Conservation (phyloP, 2,113 vertebrate species). For the Oryctolagus cuniculus region mOryCun1.1 NC_091435.1:125515501-125516000, state of each 20-base stretch:
- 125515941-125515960: no score
- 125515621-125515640: neutral
- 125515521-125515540: neutral
- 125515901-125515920: no score
- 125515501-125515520: neutral
- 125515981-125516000: no score
- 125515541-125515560: neutral
- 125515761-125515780: neutral
- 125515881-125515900: no score
- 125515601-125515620: neutral
- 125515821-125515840: slow-evolving; percentile 1
- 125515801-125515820: neutral
- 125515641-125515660: neutral
- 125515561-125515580: neutral
- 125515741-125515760: neutral
- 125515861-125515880: neutral
- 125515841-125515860: neutral
- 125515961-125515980: no score
- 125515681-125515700: neutral
- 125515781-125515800: neutral
- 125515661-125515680: neutral
- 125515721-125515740: neutral
- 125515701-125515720: neutral
- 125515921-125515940: no score
- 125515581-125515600: neutral